A percentile compares a stretch with the other conserved stretches of the same genome.
These are phyloP conservation scores for Diplosoma virens DNA, from an alignment of 23 tunicate species.

Conservation along the genomic window DNA sequence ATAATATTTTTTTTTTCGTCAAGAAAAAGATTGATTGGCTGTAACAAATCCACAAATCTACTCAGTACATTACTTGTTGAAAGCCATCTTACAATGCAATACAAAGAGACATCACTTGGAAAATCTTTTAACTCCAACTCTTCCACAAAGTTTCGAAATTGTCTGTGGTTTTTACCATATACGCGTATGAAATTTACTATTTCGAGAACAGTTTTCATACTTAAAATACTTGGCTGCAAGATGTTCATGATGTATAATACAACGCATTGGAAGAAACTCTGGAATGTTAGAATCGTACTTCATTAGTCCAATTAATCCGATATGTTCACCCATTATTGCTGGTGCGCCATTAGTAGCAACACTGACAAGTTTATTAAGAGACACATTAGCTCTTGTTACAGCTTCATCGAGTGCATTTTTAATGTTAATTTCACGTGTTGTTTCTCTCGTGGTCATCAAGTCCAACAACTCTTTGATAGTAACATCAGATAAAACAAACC, in stretches of 20 bases:
- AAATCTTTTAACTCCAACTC: no score
- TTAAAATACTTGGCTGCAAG: slow-evolving; percentile 22
- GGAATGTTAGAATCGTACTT: slow-evolving; percentile 18
- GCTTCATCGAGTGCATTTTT: slow-evolving; percentile 34
- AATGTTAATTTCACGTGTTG: not conserved
- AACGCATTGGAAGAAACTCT: slow-evolving; percentile 26
- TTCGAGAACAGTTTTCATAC: slow-evolving; percentile 19
- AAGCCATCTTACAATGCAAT: no score
- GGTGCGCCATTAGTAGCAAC: no score
- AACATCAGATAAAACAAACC: not conserved
- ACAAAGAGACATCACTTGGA: no score
- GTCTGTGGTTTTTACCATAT: slow-evolving; percentile 22
- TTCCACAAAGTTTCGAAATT: no score
- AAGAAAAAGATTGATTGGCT: not conserved
- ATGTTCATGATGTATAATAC: slow-evolving; percentile 30
- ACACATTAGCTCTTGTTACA: no score
- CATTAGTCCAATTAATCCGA: slow-evolving; percentile 37
- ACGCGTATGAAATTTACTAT: slow-evolving; percentile 23
- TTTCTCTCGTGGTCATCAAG: not conserved
- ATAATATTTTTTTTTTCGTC: no score
- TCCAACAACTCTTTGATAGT: not conserved
- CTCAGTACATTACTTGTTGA: not conserved
- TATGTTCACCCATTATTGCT: slow-evolving; percentile 27
- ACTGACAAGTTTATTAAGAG: no score
- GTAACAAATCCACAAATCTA: not conserved